Conservation (phyloP, 2,797 vertebrate species). For the Artibeus lituratus region DNA sequence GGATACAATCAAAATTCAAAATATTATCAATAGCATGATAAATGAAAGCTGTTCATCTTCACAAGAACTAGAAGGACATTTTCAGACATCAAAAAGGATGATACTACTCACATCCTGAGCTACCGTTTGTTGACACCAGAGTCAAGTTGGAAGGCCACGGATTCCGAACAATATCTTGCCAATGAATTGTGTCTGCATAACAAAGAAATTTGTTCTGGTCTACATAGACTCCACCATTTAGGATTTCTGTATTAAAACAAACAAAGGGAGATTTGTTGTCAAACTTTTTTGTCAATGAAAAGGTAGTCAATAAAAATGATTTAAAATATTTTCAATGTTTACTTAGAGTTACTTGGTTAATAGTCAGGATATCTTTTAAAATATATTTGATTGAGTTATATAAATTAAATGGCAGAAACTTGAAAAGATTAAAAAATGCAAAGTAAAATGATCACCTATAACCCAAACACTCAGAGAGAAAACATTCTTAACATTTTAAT, state of each 20-base stretch:
- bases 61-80: background rate
- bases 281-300: background rate
- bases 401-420: background rate
- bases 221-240: slow-evolving; percentile 96
- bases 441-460: background rate
- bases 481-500: background rate
- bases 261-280: background rate
- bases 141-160: slow-evolving; percentile 93
- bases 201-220: slow-evolving; percentile 98
- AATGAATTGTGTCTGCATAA: slow-evolving; percentile 96
- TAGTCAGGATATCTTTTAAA: background rate
- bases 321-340: slow-evolving; percentile 12
- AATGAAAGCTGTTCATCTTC: background rate
- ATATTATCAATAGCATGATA: background rate
- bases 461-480: background rate
- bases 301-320: background rate
- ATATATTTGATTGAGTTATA: background rate
- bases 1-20: background rate
- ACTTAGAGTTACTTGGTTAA: background rate
- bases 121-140: slow-evolving; percentile 95
- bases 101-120: slow-evolving; percentile 89
- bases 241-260: slow-evolving; percentile 88
- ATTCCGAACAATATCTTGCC: slow-evolving; percentile 96
- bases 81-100: slow-evolving; percentile 18
- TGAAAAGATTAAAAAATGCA: background rate